Base-by-base conservation (phyloP, 2,888 invertebrate genomes). In the Drosophila paramelanica region DNA sequence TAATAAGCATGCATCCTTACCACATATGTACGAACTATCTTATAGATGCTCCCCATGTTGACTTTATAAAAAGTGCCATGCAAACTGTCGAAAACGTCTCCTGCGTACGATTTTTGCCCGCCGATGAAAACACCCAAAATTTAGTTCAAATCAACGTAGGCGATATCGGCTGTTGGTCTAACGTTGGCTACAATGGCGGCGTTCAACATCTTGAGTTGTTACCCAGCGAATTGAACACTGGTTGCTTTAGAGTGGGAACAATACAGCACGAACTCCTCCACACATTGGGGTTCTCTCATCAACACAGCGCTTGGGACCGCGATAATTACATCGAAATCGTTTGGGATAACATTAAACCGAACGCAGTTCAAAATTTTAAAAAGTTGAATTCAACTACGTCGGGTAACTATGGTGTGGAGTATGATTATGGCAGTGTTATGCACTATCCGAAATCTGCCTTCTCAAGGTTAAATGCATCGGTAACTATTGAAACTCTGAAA, bases 221-320 rank as follows among this genome's bases (percentile, higher is more conserved):
- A 1, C 10, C 7, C 39, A 6, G 10, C 2, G 0, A 1, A 11
- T 3, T 39, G 11, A 14, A 23, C 8, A 17, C 10, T 1, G 51
- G 33, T 0, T 74, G 74, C 13, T 57, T 73, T 38, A 5, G 1
- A 0, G 17, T 20, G 14, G 11, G 68, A 1, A 96, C 96, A 0
- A 94, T 95, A 0, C 92, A 95, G n/a, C 96, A 96, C 81, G 96
- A 96, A 89, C 91, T 96, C 55, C 94, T 96, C 91, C 96, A 96
- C 85, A 95, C 95, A 0, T 83, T 95, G 3, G 96, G 96, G 0
- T 96, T 96, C 90, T 93, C 95, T 89, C 96, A 96, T 89, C 96
- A 96, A 81, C 96, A 96, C 90, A 96, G 95, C 14, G 45, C 75
- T 36, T 20, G 57, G 1, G 39, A 96, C 82, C 92, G 96, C 0